These are phyloP conservation scores for Ciconia stormi DNA, from an alignment of 2,113 vertebrate species.

Conservation along the genomic window DNA sequence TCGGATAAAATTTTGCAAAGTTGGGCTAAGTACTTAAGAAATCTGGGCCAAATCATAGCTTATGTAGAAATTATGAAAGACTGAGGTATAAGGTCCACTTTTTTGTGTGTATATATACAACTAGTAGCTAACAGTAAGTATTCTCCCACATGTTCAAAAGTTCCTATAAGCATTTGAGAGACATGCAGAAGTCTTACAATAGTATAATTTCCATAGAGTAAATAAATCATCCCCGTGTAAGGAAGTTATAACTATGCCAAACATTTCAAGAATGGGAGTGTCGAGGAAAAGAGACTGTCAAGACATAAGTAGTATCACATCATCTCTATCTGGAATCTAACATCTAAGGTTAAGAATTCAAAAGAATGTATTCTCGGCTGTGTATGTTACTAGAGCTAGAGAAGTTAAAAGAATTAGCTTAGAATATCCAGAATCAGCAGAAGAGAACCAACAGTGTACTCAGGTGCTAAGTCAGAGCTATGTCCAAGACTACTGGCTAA, in stretches of 20 bases:
- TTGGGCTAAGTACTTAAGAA: background rate
- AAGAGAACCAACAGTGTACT: background rate
- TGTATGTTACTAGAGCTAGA: background rate
- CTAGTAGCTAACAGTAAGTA: background rate
- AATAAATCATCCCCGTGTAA: background rate
- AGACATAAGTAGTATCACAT: background rate
- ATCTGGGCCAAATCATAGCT: background rate
- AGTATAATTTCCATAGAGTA: background rate
- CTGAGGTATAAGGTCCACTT: background rate
- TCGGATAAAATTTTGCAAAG: background rate
- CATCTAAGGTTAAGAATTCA: background rate
- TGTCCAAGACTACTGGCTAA: background rate
- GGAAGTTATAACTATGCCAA: background rate
- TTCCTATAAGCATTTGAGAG: background rate
- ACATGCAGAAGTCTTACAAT: background rate
- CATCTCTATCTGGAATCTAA: background rate
- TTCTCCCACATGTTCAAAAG: background rate
- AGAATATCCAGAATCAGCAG: background rate
- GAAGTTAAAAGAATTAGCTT: background rate
- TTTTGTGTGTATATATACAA: background rate
- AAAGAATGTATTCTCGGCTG: background rate
- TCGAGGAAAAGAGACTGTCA: background rate
- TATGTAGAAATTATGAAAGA: background rate
- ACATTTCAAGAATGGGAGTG: background rate
- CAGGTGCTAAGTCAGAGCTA: background rate